phyloP scores from a whole-genome alignment of 2,797 vertebrate genomes.

The Lepidocolaptes lacrymiger region DNA sequence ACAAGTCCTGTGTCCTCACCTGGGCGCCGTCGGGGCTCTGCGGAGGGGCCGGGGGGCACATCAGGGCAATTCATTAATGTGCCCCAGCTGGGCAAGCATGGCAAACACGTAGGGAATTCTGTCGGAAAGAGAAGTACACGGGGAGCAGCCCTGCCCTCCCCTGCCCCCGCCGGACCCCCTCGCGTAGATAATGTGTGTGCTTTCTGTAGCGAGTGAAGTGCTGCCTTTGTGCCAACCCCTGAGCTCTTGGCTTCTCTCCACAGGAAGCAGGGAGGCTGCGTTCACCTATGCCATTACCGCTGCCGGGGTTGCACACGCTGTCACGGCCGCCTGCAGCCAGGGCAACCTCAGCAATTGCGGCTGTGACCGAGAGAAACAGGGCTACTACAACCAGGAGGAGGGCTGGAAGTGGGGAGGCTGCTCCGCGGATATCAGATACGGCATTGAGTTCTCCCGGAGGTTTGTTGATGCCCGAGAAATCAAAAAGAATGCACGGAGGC shows the following conservation, averaged over 20 bases:
- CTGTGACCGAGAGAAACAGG: conserved; percentile 97
- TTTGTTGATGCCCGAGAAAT: conserved; percentile 98
- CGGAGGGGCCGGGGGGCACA: background rate
- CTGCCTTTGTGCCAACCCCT: conserved; percentile 59
- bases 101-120: rapidly evolving
- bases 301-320: conserved; percentile 93
- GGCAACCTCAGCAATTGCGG: conserved; percentile 98
- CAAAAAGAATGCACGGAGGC: conserved; percentile 94
- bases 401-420: conserved; percentile 99
- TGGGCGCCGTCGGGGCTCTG: background rate
- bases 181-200: background rate
- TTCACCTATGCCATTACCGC: conserved; percentile 98
- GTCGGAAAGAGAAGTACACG: background rate
- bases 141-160: background rate
- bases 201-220: conserved; percentile 2
- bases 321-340: conserved; percentile 95
- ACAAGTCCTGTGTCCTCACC: background rate
- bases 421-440: conserved; percentile 95
- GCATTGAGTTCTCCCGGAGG: conserved; percentile 95
- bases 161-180: background rate
- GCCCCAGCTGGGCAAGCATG: background rate
- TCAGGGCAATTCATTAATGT: background rate
- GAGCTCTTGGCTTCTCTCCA: conserved; percentile 67
- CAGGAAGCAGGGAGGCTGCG: conserved; percentile 97
- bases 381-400: conserved; percentile 94